These are phyloP conservation scores for Odontesthes bonariensis DNA, from an alignment of 2,113 vertebrate species.

Conservation along the genomic window DNA sequence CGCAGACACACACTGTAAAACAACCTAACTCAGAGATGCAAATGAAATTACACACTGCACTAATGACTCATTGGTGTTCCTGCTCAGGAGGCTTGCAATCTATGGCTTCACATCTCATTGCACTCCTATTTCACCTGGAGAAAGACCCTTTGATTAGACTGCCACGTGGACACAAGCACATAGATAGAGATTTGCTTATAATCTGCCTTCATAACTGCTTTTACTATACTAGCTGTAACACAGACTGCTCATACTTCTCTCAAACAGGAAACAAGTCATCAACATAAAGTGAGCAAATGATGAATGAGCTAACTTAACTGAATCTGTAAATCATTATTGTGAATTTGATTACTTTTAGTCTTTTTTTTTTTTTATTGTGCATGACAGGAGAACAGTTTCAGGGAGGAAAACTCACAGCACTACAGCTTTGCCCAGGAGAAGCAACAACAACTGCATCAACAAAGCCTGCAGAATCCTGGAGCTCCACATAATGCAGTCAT, in stretches of 20 bases:
- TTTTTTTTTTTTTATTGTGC: neutral
- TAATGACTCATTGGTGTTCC: slow-evolving; percentile 26
- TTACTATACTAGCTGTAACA: slow-evolving; percentile 11
- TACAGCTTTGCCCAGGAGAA: slow-evolving; percentile 58
- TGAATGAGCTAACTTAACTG: slow-evolving; percentile 36
- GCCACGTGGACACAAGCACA: slow-evolving; percentile 14
- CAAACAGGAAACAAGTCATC: slow-evolving; percentile 29
- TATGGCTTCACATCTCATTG: slow-evolving; percentile 63
- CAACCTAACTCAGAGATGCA: slow-evolving; percentile 13
- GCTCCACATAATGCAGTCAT: slow-evolving; percentile 74
- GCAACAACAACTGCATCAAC: slow-evolving; percentile 42
- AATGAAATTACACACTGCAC: slow-evolving; percentile 38
- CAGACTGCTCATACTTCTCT: slow-evolving; percentile 17
- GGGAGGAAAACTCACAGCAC: slow-evolving; percentile 16
- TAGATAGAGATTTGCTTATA: neutral
- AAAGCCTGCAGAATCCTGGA: slow-evolving; percentile 56
- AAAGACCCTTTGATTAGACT: slow-evolving; percentile 53
- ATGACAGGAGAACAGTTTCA: slow-evolving; percentile 15
- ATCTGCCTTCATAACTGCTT: slow-evolving; percentile 21
- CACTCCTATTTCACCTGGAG: slow-evolving; percentile 49
- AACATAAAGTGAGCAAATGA: slow-evolving; percentile 29
- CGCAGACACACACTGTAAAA: slow-evolving; percentile 6
- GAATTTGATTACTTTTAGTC: slow-evolving; percentile 29
- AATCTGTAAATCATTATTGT: slow-evolving; percentile 52
- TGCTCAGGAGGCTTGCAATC: slow-evolving; percentile 41